Conservation (phyloP, 2,888 invertebrate species). For the Choristoneura rosaceana region DNA sequence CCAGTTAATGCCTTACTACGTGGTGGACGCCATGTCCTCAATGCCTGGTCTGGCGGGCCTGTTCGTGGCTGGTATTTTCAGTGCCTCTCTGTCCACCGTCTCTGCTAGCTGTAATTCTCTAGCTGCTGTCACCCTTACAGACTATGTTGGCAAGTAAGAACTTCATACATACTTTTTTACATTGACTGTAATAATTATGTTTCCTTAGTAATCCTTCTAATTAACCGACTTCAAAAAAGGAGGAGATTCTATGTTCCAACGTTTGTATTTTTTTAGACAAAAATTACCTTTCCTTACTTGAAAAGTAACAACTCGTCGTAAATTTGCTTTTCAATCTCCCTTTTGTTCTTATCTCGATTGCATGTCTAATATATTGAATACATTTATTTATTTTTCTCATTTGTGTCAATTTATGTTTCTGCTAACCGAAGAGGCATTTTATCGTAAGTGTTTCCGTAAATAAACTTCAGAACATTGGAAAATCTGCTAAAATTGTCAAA, state of each 20-base stretch:
- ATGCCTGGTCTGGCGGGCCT: conserved; percentile 93
- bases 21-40: conserved; percentile 88
- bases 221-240: no score
- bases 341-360: no score
- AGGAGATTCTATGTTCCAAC: no score
- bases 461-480: background rate
- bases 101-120: conserved; percentile 96
- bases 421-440: conserved; percentile 29
- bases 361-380: no score
- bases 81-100: conserved; percentile 95
- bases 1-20: conserved; percentile 92
- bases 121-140: conserved; percentile 95
- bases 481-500: background rate
- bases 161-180: background rate
- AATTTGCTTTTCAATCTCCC: no score
- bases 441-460: conserved; percentile 27
- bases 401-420: background rate
- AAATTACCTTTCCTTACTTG: no score
- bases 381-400: background rate
- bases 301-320: no score
- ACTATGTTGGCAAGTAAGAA: conserved; percentile 87
- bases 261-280: no score
- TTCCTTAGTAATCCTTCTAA: background rate
- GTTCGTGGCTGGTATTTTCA: conserved; percentile 96
- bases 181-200: background rate